These are phyloP conservation scores for Dione juno DNA, from an alignment of 2,888 invertebrate genomes.

Conservation along the genomic window DNA sequence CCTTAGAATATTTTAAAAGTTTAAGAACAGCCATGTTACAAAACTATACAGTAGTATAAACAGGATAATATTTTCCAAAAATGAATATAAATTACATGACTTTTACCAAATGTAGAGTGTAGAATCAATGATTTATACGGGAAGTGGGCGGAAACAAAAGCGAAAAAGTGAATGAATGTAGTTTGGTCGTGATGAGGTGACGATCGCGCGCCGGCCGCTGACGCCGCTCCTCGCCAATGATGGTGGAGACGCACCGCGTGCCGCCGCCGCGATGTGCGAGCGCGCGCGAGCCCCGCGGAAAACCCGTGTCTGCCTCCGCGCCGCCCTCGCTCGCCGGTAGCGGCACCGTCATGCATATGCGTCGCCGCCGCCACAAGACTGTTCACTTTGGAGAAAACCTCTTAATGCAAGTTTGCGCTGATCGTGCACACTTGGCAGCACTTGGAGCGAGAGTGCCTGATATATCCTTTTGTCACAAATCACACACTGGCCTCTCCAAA, in stretches of 20 bases:
- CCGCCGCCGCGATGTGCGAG: conserved; percentile 77
- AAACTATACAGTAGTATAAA: conserved; percentile 1
- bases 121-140: conserved; percentile 50
- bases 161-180: conserved; percentile 48
- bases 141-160: conserved; percentile 47
- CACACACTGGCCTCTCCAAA: conserved; percentile 71
- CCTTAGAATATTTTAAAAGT: not conserved
- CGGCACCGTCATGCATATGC: conserved; percentile 83
- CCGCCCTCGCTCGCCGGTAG: conserved; percentile 81
- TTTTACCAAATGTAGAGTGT: conserved; percentile 51
- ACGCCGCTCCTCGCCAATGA: conserved; percentile 81
- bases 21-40: not conserved
- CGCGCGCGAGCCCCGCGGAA: conserved; percentile 72
- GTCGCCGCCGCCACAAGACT: conserved; percentile 89
- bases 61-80: conserved; percentile 31
- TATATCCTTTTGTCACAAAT: conserved; percentile 79
- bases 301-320: conserved; percentile 83
- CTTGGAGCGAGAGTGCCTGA: conserved; percentile 78
- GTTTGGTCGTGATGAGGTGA: conserved; percentile 74
- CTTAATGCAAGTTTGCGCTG: conserved; percentile 88
- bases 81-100: conserved; percentile 45
- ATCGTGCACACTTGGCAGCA: conserved; percentile 83
- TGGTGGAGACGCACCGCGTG: conserved; percentile 82
- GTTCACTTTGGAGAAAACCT: conserved; percentile 91
- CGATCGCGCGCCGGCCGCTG: conserved; percentile 77